Evolutionary conservation across 2,888 invertebrate species (phyloP).

Genomic region (Flexamia atlantica): DNA sequence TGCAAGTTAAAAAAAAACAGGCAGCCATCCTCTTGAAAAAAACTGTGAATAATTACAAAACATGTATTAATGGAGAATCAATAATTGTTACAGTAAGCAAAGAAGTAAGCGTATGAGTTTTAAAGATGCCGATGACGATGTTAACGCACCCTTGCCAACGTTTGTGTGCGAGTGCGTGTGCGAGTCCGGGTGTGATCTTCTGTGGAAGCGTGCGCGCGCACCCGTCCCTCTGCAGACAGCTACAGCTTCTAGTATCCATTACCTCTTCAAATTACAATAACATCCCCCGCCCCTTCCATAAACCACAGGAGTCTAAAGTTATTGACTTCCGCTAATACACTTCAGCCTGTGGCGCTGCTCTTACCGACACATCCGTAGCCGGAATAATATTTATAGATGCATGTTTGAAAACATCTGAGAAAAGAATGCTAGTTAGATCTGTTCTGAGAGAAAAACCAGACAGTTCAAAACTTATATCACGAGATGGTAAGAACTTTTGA

Average conservation of each 20-base stretch:
- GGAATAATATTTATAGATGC: not conserved
- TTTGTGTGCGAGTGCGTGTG: not conserved
- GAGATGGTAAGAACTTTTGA: too few relatives aligned
- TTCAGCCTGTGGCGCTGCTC: not conserved
- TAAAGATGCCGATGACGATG: not conserved
- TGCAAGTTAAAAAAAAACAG: too few relatives aligned
- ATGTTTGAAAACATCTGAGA: not conserved
- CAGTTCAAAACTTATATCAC: too few relatives aligned
- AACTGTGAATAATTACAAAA: too few relatives aligned
- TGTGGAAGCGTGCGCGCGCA: not conserved
- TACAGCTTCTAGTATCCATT: conserved; percentile 19
- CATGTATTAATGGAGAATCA: too few relatives aligned
- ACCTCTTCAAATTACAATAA: conserved; percentile 42
- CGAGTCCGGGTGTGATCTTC: not conserved
- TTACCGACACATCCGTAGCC: conserved; percentile 11
- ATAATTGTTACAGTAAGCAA: too few relatives aligned
- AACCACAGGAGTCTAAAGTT: conserved; percentile 19
- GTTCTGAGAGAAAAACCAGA: too few relatives aligned
- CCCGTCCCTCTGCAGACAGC: not conserved
- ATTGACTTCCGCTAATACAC: conserved; percentile 36
- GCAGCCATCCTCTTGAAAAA: too few relatives aligned
- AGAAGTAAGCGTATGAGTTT: too few relatives aligned
- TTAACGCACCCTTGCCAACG: not conserved
- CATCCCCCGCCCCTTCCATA: conserved; percentile 25
- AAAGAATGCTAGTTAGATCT: too few relatives aligned